phyloP scores from a whole-genome alignment of 2,797 vertebrate species.

The Rhinoraja longicauda region DNA sequence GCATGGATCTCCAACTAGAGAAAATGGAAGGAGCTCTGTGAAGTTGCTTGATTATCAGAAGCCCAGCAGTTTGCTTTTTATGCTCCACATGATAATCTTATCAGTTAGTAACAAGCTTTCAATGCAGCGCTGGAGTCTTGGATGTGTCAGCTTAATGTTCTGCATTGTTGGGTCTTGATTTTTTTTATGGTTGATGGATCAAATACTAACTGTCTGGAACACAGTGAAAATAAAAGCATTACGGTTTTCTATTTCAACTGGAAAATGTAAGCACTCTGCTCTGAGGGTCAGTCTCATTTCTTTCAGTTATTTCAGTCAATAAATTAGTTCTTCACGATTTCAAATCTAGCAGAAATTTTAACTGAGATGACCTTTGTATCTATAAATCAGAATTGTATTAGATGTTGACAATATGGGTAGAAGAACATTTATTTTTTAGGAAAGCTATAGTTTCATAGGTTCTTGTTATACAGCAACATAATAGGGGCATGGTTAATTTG shows the following conservation, averaged over 20 bases:
- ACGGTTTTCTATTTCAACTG: not conserved
- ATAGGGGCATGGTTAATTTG: not conserved
- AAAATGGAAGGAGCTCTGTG: constrained; percentile 60
- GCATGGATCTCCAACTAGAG: constrained; percentile 74
- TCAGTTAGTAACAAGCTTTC: constrained; percentile 37
- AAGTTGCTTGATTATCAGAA: constrained; percentile 57
- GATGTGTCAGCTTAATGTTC: constrained; percentile 41
- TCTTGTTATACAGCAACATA: not conserved
- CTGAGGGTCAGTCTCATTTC: not conserved
- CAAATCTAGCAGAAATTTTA: not conserved
- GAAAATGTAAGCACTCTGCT: not conserved
- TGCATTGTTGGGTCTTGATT: constrained; percentile 41
- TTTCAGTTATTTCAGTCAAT: not conserved
- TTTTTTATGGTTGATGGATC: constrained; percentile 42
- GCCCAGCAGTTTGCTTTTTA: constrained; percentile 20
- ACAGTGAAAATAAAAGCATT: not conserved
- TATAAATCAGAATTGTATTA: not conserved
- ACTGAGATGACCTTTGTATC: not conserved
- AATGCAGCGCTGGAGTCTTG: constrained; percentile 39
- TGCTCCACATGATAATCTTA: constrained; percentile 45
- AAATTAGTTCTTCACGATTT: too few species aligned
- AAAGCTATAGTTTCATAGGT: not conserved
- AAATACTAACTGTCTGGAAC: not conserved
- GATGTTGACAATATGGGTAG: not conserved
- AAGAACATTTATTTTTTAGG: not conserved